Evolutionary conservation across 2,888 invertebrate genomes (phyloP), one percentile per base, ranked within the genome.

Genomic region (Oscheius sp.): DNA sequence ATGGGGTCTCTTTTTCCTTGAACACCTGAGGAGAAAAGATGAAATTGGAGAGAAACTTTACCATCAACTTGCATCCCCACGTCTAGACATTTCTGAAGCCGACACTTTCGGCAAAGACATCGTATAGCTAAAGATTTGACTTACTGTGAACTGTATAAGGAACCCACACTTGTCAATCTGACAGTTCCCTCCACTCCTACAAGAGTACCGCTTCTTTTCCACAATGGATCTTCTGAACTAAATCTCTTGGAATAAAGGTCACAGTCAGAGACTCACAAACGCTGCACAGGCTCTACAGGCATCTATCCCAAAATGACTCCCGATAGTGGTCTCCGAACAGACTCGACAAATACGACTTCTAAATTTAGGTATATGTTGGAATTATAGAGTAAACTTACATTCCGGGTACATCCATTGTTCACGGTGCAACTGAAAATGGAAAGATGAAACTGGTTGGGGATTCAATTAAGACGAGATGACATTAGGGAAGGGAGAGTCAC

Each of bases 281-380:
- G 65, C 65, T 10, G 65, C 65, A 29, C 65, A 65, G 32, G 65
- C 65, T 33, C 65, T n/a, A 50, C 65, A 65, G 50, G 65, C 65
- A 32, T 65, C 65, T 48, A 50, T 50, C 2, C 65, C 65, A 51
- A 65, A 65, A 50, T 65, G 65, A 29, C 51, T 65, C 3, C 65
- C 65, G 1, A 65, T 2, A 32, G 65, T 65, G 5, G 51, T 50
- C 29, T 65, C 65, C 50, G 65, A 48, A 29, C 65, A 65, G n/a
- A 65, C 50, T 3, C 13, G 1, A 50, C 65, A 65, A 10, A 50
- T 29, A 5, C 65, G 47, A 32, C 50, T 50, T 29, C 65, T 65
- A 50, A 65, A 65, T 21, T 21, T 21, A 21, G 21, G 0, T 21
- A 21, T 21, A 21, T 21, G 21, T 21, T 21, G 21, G 21, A 21